Percentiles rank a stretch among this genome's conserved stretches.
Evolutionary conservation across 1,140 invertebrate species (phyloP).

Genomic region (Saccostrea echinata): DNA sequence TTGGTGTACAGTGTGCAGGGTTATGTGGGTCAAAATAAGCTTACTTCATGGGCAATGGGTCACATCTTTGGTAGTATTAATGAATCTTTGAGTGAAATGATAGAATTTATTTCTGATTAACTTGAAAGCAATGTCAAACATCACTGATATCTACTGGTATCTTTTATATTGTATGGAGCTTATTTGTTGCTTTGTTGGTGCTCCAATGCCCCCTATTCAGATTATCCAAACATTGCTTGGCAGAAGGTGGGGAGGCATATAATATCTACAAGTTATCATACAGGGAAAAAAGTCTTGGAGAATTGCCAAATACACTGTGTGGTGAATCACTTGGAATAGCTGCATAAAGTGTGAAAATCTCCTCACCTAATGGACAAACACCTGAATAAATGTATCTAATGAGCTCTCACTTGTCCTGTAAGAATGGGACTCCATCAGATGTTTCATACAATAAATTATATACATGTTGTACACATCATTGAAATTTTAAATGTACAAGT

Average conservation of each 20-base stretch:
- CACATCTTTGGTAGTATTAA: not conserved
- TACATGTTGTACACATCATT: too few species aligned
- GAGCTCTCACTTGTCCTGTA: too few species aligned
- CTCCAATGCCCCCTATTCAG: not conserved
- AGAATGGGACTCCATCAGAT: too few species aligned
- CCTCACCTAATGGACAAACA: too few species aligned
- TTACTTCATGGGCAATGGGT: not conserved
- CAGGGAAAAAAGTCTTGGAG: not conserved
- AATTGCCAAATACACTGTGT: not conserved
- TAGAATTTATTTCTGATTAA: not conserved
- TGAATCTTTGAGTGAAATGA: not conserved
- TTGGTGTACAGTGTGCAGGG: too few species aligned
- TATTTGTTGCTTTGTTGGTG: not conserved
- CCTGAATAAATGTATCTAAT: too few species aligned
- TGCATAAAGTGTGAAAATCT: too few species aligned
- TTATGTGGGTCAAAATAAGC: not conserved
- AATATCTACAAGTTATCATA: slow-evolving; percentile 10
- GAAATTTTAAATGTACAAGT: too few species aligned
- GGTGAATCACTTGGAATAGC: slow-evolving; percentile 6
- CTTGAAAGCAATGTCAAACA: not conserved
- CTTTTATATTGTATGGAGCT: not conserved
- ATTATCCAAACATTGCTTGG: not conserved
- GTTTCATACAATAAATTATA: too few species aligned
- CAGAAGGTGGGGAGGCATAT: not conserved
- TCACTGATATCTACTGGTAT: not conserved